Conservation (phyloP, 1,140 invertebrate species). For the Ceratina calcarata region DNA sequence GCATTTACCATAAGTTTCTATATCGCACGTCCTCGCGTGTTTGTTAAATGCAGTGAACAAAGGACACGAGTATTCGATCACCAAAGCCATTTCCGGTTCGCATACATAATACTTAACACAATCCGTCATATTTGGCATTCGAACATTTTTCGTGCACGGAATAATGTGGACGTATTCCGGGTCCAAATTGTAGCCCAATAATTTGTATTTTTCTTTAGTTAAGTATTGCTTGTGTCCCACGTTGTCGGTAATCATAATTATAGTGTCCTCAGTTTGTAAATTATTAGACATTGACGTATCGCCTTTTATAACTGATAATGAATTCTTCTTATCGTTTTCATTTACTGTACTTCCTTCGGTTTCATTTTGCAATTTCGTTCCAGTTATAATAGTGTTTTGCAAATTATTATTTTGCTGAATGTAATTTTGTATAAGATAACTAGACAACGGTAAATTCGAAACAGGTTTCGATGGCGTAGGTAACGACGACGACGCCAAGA, state of each 20-base stretch:
- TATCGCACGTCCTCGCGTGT: constrained; percentile 77
- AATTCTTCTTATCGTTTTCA: background rate
- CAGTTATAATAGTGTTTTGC: constrained; percentile 29
- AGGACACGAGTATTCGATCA: constrained; percentile 79
- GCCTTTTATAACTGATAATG: background rate
- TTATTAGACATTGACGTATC: constrained; percentile 21
- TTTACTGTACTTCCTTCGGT: background rate
- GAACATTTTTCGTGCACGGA: constrained; percentile 76
- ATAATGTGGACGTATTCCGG: constrained; percentile 72
- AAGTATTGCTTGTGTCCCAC: constrained; percentile 67
- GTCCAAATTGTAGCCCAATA: constrained; percentile 51
- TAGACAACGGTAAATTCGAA: background rate
- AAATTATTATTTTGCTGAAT: constrained; percentile 37
- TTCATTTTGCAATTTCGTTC: background rate
- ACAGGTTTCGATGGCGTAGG: background rate
- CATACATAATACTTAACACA: constrained; percentile 81
- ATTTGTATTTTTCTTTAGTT: constrained; percentile 62
- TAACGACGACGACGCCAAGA: constrained; percentile 1
- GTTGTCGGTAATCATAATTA: constrained; percentile 65
- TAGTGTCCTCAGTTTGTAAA: constrained; percentile 46
- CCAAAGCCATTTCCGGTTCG: constrained; percentile 75
- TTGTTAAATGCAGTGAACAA: constrained; percentile 79
- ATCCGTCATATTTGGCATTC: constrained; percentile 79
- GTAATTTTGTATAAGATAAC: constrained; percentile 55
- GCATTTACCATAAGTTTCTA: constrained; percentile 67